Conservation (phyloP, 2,888 invertebrate species). For the Eumacrocentrus americanus region DNA sequence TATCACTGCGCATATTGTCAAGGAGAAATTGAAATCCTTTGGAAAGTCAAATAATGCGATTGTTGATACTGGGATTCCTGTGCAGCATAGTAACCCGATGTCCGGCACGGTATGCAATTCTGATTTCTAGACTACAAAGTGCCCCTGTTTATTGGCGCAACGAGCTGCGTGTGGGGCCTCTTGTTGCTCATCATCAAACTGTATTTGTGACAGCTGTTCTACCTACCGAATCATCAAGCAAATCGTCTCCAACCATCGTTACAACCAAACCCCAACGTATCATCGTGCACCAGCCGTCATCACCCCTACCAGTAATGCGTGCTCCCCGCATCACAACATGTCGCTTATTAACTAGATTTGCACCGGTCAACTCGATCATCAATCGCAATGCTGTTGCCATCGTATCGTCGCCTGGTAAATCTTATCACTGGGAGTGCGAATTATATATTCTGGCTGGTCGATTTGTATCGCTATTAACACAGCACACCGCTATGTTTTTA, state of each 20-base stretch:
- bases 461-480: conserved; percentile 35
- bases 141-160: conserved; percentile 86
- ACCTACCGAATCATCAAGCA: conserved; percentile 52
- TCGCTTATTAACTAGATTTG: conserved; percentile 60
- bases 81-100: conserved; percentile 54
- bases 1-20: conserved; percentile 6
- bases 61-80: conserved; percentile 37
- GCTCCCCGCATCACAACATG: conserved; percentile 58
- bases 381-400: conserved; percentile 56
- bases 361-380: conserved; percentile 56
- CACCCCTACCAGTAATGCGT: conserved; percentile 60
- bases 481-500: conserved; percentile 44
- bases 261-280: conserved; percentile 58
- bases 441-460: background rate
- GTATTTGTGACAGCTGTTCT: conserved; percentile 67
- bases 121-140: conserved; percentile 64
- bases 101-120: conserved; percentile 60
- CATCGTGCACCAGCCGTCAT: conserved; percentile 59
- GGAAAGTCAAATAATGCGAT: conserved; percentile 33
- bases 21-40: conserved; percentile 15
- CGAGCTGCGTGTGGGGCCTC: conserved; percentile 88
- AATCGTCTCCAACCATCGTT: conserved; percentile 51
- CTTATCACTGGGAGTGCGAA: conserved; percentile 30
- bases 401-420: conserved; percentile 57
- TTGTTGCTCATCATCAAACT: conserved; percentile 76